Evolutionary conservation across 2,797 vertebrate genomes (phyloP).

Genomic region (Pterois miles): DNA sequence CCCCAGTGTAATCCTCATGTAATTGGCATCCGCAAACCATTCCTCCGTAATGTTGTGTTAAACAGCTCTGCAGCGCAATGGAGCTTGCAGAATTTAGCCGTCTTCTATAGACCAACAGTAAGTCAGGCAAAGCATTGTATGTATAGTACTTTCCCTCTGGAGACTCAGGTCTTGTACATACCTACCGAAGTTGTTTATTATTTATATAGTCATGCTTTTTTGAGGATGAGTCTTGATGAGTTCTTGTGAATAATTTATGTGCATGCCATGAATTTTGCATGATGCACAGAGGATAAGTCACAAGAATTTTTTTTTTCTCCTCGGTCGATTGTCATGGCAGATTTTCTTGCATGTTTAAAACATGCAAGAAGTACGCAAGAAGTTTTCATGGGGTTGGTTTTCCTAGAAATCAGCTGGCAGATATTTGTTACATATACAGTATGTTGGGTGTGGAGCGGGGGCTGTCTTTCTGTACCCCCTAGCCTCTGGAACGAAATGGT

Average conservation of each 20-base stretch:
- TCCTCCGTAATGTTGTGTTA: conserved; percentile 60
- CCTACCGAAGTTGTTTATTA: conserved; percentile 61
- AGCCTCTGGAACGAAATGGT: conserved; percentile 9
- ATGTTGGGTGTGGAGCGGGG: background rate
- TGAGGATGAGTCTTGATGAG: conserved; percentile 58
- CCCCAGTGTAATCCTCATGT: conserved; percentile 65
- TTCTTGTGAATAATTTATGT: conserved; percentile 62
- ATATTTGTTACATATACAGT: background rate
- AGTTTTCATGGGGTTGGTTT: conserved; percentile 6
- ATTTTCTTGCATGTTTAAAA: conserved; percentile 35
- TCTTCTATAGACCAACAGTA: conserved; percentile 43
- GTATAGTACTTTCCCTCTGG: conserved; percentile 36
- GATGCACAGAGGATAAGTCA: conserved; percentile 41
- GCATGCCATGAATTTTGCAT: conserved; percentile 64
- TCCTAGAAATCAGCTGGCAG: conserved; percentile 6
- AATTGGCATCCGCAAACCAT: conserved; percentile 58
- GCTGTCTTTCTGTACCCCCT: conserved; percentile 6
- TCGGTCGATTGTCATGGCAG: conserved; percentile 31
- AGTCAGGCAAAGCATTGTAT: conserved; percentile 45
- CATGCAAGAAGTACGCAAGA: background rate
- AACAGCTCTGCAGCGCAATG: conserved; percentile 55
- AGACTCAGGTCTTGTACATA: conserved; percentile 50
- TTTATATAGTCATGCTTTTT: conserved; percentile 64
- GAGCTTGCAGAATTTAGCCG: conserved; percentile 47
- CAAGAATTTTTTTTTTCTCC: conserved; percentile 9